Conservation (phyloP, 2,113 vertebrate species). For the Trochalopteron elliotii region DNA sequence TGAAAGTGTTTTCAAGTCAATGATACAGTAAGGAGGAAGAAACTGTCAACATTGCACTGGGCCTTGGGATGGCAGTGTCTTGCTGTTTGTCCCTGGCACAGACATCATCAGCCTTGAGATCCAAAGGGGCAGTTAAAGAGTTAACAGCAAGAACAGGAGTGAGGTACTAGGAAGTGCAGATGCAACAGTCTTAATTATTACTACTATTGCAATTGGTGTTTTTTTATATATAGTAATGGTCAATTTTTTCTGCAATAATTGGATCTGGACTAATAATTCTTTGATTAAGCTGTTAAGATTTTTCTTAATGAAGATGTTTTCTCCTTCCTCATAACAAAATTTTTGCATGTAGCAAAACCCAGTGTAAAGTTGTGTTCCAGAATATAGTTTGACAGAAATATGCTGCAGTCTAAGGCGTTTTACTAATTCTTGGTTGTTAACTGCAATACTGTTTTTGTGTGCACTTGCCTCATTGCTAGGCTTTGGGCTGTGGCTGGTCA, state of each 20-base stretch:
- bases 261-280: background rate
- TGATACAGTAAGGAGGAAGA: background rate
- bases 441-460: background rate
- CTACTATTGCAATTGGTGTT: background rate
- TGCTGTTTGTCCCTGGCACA: background rate
- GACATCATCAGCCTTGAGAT: accelerated
- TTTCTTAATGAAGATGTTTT: background rate
- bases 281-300: background rate
- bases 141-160: background rate
- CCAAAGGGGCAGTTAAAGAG: background rate
- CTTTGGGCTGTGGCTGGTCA: background rate
- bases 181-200: background rate
- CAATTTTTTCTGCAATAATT: background rate
- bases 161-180: background rate
- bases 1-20: background rate
- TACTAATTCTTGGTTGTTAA: background rate
- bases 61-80: background rate
- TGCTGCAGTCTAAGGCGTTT: background rate
- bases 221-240: background rate
- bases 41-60: accelerated
- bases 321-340: background rate
- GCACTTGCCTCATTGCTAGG: background rate
- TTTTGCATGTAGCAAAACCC: background rate
- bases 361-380: background rate
- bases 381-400: background rate